Evolutionary conservation across 1,140 invertebrate genomes (phyloP).

Genomic region (Dreissena polymorpha): DNA sequence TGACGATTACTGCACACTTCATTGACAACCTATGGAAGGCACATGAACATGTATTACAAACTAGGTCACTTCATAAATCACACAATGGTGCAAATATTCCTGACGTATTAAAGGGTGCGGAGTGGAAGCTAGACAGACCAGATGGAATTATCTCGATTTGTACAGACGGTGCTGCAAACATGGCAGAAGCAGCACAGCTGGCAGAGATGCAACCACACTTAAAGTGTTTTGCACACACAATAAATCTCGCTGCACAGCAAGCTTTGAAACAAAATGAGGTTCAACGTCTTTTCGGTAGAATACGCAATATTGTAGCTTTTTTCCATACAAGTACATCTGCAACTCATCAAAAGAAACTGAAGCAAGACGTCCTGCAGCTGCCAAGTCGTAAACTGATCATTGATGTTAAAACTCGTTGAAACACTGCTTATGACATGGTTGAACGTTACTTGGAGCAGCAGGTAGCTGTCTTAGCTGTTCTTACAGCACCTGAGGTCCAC

Average conservation of each 20-base stretch:
- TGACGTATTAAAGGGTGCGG: conserved; percentile 25
- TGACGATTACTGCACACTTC: conserved; percentile 27
- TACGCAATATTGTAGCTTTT: conserved; percentile 32
- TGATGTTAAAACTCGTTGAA: conserved; percentile 62
- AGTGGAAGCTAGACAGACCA: too few relatives aligned
- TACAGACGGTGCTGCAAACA: conserved; percentile 53
- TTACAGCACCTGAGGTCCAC: conserved; percentile 1
- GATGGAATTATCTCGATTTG: neutral
- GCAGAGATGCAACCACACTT: conserved; percentile 35
- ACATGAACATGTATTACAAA: conserved; percentile 42
- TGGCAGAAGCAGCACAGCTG: too few relatives aligned
- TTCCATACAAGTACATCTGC: conserved; percentile 45
- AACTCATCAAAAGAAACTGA: conserved; percentile 36
- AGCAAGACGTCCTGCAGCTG: conserved; percentile 38
- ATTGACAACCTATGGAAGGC: conserved; percentile 25
- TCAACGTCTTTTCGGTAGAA: neutral
- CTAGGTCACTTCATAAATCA: conserved; percentile 31
- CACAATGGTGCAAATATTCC: conserved; percentile 46
- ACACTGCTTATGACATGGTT: conserved; percentile 64
- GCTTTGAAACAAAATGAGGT: conserved; percentile 19
- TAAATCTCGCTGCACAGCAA: conserved; percentile 52
- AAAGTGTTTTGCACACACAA: conserved; percentile 49
- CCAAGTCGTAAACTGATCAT: conserved; percentile 57
- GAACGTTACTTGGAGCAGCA: conserved; percentile 56
- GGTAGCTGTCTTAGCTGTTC: conserved; percentile 23